Percentiles rank a stretch among this genome's conserved stretches.
Evolutionary conservation across 2,888 invertebrate species (phyloP).

Genomic region (Microchrysa polita): DNA sequence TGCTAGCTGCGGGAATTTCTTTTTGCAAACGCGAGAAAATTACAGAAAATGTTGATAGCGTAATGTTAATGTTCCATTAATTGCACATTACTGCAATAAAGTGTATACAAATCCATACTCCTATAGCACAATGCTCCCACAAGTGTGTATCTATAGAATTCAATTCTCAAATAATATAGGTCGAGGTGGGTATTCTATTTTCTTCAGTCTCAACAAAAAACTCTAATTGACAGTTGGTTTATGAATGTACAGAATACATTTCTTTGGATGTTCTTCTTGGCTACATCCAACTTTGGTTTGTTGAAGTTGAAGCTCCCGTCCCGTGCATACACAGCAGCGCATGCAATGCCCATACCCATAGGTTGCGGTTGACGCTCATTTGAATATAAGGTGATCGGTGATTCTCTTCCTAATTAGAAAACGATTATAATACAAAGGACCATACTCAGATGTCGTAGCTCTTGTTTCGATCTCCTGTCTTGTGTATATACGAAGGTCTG

Average conservation of each 20-base stretch:
- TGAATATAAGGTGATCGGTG: constrained; percentile 46
- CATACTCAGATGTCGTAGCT: constrained; percentile 44
- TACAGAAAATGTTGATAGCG: too few relatives aligned
- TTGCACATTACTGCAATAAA: too few relatives aligned
- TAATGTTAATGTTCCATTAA: too few relatives aligned
- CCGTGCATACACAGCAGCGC: too few relatives aligned
- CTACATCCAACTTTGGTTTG: too few relatives aligned
- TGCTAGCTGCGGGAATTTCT: too few relatives aligned
- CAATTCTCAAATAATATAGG: neutral
- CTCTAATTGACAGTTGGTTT: constrained; percentile 19
- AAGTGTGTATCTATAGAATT: too few relatives aligned
- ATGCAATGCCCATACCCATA: neutral
- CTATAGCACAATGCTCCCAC: too few relatives aligned
- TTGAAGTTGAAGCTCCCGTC: too few relatives aligned
- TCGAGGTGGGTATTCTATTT: neutral
- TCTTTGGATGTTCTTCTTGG: neutral
- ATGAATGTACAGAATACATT: neutral
- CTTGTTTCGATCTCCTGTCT: constrained; percentile 40
- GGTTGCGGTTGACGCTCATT: constrained; percentile 40
- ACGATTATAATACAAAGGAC: constrained; percentile 50
- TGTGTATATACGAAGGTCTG: constrained; percentile 9
- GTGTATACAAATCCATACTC: too few relatives aligned
- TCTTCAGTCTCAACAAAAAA: constrained; percentile 4
- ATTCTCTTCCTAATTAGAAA: constrained; percentile 49
- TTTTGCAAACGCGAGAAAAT: too few relatives aligned